Base-by-base conservation (phyloP, 2,113 vertebrate genomes). In the Aviceda subcristata region DNA sequence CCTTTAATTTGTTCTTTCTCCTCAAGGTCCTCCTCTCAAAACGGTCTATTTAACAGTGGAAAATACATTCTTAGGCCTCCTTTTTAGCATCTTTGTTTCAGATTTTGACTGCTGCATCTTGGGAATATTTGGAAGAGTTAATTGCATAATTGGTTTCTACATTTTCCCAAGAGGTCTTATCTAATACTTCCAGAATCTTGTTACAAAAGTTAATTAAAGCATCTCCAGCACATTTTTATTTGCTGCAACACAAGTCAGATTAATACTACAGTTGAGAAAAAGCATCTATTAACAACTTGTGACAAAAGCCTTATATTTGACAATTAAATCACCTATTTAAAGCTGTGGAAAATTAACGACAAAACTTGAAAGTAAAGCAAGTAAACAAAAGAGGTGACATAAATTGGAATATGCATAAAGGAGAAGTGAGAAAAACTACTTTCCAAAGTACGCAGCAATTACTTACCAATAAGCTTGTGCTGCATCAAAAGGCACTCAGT, bases 201-300 rank as follows among this genome's bases (percentile, higher is more conserved):
- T 94, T 93, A 92, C 34, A 80, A 51, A 94, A 94, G 73, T 95
- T 98, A 98, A 97, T 96, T 97, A 96, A 97, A 94, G 24, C 76
- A 82, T 94, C 59, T 92, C 24, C 15, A 86, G 76, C 75, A 72
- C 16, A 26, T 94, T 97, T 96, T 95, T 46, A 57, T 93, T 96
- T 92, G 53, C 45, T 89, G 38, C 39, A 71, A 43, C 16, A 22
- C 9, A 56, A 87, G 51, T 41, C 57, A 84, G 82, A 88, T 90
- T 34, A 72, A 67, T 64, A 86, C 51, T 45, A 43, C 51, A 84
- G 51, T 56, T 83, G 38, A 76, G 59, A 88, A 84, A 92, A 91
- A 67, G 34, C 30, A 64, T 78, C 10, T 14, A 68, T 91, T 79
- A 51, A 64, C 13, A 67, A 85, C 75, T 91, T 86, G 43, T 57